phyloP scores from a whole-genome alignment of 2,113 vertebrate species.

The Salvelinus namaycush region DNA sequence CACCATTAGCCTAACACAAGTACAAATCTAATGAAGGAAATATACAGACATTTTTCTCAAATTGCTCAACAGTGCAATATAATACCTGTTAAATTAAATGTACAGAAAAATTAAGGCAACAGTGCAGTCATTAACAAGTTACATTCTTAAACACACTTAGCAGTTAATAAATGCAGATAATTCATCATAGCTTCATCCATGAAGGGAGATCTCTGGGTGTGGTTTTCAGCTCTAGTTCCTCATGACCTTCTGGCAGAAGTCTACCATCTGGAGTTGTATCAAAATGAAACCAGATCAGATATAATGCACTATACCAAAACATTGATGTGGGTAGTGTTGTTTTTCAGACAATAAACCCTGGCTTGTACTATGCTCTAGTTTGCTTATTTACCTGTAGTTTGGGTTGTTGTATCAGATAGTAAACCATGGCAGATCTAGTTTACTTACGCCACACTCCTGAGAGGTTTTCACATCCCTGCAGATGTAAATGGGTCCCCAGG shows the following conservation, averaged over 20 bases:
- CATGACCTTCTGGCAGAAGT: slow-evolving; percentile 64
- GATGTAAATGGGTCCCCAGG: slow-evolving; percentile 74
- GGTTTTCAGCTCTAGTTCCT: slow-evolving; percentile 53
- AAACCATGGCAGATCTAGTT: not conserved
- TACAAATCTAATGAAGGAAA: not conserved
- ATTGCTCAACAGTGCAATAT: not conserved
- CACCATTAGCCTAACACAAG: no score
- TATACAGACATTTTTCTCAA: not conserved
- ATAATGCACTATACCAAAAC: no score
- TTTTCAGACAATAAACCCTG: not conserved
- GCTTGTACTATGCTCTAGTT: no score
- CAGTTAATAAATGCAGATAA: not conserved
- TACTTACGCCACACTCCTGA: slow-evolving; percentile 71
- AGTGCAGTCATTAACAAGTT: not conserved
- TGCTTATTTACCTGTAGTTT: no score
- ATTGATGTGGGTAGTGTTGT: not conserved
- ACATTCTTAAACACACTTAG: not conserved
- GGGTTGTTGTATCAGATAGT: no score
- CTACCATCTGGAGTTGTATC: slow-evolving; percentile 49
- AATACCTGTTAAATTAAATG: slow-evolving; percentile 2
- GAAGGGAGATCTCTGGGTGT: not conserved
- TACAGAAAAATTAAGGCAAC: slow-evolving; percentile 6
- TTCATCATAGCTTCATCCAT: not conserved
- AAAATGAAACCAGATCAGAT: slow-evolving; percentile 1
- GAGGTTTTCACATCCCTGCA: slow-evolving; percentile 62